phyloP scores from a whole-genome alignment of 2,113 vertebrate genomes.

The Dicerorhinus sumatrensis region DNA sequence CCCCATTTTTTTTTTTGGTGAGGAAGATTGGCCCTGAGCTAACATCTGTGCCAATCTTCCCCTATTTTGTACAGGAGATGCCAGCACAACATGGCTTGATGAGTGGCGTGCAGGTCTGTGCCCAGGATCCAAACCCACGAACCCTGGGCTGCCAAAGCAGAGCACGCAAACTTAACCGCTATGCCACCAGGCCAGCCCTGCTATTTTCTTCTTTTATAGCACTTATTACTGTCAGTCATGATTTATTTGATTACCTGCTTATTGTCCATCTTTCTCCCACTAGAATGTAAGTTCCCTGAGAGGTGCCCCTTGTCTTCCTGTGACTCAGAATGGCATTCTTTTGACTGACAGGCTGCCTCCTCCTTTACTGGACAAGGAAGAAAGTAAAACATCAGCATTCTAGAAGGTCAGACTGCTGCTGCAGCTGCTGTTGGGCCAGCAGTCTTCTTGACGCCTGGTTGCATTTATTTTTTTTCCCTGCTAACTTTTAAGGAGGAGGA shows the following conservation, averaged over 20 bases:
- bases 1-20: too few species aligned
- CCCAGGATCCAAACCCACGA: too few species aligned
- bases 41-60: too few species aligned
- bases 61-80: too few species aligned
- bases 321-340: not conserved
- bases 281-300: not conserved
- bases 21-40: too few species aligned
- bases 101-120: too few species aligned
- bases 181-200: too few species aligned
- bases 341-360: not conserved
- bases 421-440: not conserved
- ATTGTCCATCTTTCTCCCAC: not conserved
- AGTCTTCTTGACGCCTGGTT: not conserved
- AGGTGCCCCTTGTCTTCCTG: not conserved
- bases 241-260: not conserved
- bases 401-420: not conserved
- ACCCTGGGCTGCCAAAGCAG: too few species aligned
- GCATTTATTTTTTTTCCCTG: not conserved
- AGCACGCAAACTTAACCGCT: too few species aligned
- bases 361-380: not conserved
- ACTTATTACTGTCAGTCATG: not conserved
- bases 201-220: not conserved
- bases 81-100: too few species aligned
- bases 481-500: conserved; percentile 7
- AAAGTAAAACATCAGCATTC: not conserved